Evolutionary conservation across 2,113 vertebrate genomes (phyloP), one percentile per base, ranked within the genome.

Genomic region (Lophochroa leadbeateri): DNA sequence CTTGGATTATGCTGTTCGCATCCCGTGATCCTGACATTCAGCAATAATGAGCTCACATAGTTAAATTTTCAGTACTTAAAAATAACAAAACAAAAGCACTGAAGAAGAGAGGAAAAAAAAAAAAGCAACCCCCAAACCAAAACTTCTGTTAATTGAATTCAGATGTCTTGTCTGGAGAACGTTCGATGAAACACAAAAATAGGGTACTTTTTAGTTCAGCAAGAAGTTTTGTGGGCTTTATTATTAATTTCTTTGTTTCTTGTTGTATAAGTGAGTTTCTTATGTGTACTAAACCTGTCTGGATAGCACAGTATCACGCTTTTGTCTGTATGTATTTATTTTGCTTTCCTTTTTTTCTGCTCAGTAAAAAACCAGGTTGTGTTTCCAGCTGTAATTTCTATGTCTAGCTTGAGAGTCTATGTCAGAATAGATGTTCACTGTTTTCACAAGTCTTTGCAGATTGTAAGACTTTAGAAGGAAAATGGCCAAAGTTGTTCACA

Each of bases 1-100:
- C 57, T 86, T 93, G 74, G 44, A 49, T 84, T 86, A 27, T 53
- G 35, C 25, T 89, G 95, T 86, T 92, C 49, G 10, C 19, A 7
- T 82, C 72, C 6, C 1, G 0, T 93, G 80, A 84, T 88, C 31
- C 37, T 90, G 80, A 71, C 68, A 39, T 93, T 79, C 44, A 64
- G 10, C 17, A 72, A 47, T 52, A 71, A 71, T 90, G 57, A 89
- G 57, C 76, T 94, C 90, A 86, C 52, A 37, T 27, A 72, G 80
- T 94, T 95, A 88, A 92, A 25, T 65, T 84, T 86, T 91, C 72
- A 52, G 70, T 88, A 41, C 63, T 95, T 91, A 72, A 92, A 93
- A 94, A 96, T 87, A 95, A 90, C 61, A 94, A 90, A 96, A 79
- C 70, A 88, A 94, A 92, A 50, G 46, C n/a, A 79, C 50, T 69